Evolutionary conservation across 2,888 invertebrate species (phyloP), one percentile per base, ranked within the genome.

Genomic region (Nemoura dubitans): DNA sequence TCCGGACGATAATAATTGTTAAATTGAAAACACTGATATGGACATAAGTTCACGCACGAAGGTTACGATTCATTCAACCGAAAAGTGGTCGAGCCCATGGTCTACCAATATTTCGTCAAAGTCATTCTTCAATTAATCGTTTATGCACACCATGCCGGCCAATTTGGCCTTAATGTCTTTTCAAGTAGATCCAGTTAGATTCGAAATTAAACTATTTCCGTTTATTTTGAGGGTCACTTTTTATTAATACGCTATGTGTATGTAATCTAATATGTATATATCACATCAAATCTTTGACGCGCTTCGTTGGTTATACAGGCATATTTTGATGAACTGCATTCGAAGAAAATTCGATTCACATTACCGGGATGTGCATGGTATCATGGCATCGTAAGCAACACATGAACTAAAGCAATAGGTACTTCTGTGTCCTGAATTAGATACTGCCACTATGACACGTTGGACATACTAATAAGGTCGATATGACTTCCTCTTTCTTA

Each of bases 191-290:
- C 78, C 28, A 78, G 28, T 26, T 78, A 28, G 28, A 10, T 78
- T 78, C 0, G 59, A 59, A 59, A 59, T 59, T 59, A 59, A 59
- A 59, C 59, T 59, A 59, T 59, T 78, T 78, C 28, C 26, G 26
- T 78, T 78, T 14, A 28, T 78, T 78, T 78, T 78, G 78, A 78
- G 78, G 78, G 78, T 78, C 78, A 78, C n/a, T 26, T 78, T 27
- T 78, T 78, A 76, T 25, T 76, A 25, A 76, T 76, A 25, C 76
- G 26, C 2, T 26, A 76, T 5, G n/a, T 76, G 14, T 59, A 59
- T 16, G 7, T 16, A 16, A 59, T 10, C 59, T 59, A 16, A 10
- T 10, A 36, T 36, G 36, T 36, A 36, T 36, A 36, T 36, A 36
- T 36, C 36, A 36, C 10, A 36, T 36, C 10, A 36, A 36, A 36